These are phyloP conservation scores for Spinus pinus DNA, from an alignment of 2,797 vertebrate species.

Conservation along the genomic window DNA sequence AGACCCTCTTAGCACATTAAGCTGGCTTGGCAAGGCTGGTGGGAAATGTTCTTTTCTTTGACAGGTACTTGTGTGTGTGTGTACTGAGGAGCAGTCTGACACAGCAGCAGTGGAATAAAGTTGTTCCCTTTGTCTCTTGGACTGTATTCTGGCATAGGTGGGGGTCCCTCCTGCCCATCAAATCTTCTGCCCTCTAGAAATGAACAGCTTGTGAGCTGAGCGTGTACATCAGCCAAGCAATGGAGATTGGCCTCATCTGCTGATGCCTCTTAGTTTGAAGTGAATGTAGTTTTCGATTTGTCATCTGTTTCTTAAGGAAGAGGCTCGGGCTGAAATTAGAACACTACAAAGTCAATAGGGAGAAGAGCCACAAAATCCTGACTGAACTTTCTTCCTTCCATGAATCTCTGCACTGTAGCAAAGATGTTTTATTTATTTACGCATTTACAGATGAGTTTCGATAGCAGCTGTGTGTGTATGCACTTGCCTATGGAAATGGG, in stretches of 20 bases:
- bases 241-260: not conserved
- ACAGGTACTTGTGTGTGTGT: not conserved
- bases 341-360: not conserved
- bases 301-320: not conserved
- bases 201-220: not conserved
- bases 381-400: not conserved
- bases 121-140: not conserved
- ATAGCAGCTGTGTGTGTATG: accelerated
- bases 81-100: not conserved
- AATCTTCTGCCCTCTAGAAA: not conserved
- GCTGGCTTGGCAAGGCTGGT: not conserved
- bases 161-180: too few relatives aligned
- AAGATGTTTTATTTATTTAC: not conserved
- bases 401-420: not conserved
- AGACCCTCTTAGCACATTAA: not conserved
- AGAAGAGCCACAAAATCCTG: not conserved
- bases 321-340: not conserved
- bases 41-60: not conserved
- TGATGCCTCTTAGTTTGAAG: not conserved
- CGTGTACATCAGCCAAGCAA: not conserved
- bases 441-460: not conserved
- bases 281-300: not conserved
- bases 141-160: not conserved
- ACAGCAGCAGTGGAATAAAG: not conserved
- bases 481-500: not conserved